A percentile compares a stretch with the other conserved stretches of the same genome.
Conservation (phyloP, 2,888 invertebrate genomes). For the Drosophila anomalata region DNA sequence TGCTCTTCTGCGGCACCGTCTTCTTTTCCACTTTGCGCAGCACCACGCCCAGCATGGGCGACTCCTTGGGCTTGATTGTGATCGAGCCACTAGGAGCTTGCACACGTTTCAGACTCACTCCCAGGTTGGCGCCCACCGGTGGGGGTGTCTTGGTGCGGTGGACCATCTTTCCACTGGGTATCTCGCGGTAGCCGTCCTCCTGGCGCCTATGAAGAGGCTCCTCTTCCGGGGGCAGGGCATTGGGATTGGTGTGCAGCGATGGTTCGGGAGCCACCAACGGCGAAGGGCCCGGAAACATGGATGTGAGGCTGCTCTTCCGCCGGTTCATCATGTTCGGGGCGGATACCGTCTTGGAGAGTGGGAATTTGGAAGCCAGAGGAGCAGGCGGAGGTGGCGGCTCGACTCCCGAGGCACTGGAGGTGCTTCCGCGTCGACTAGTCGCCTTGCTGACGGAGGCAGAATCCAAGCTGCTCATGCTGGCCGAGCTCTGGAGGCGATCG, state of each 20-base stretch:
- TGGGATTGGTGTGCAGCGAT: slow-evolving; percentile 73
- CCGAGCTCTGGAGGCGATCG: slow-evolving; percentile 74
- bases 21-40: slow-evolving; percentile 83
- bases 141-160: slow-evolving; percentile 83
- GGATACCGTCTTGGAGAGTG: slow-evolving; percentile 79
- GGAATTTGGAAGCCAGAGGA: slow-evolving; percentile 72
- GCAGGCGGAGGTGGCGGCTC: slow-evolving; percentile 39
- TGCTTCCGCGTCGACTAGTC: slow-evolving; percentile 71
- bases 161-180: slow-evolving; percentile 71
- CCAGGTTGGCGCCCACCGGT: slow-evolving; percentile 81
- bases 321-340: slow-evolving; percentile 75
- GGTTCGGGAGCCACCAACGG: slow-evolving; percentile 74
- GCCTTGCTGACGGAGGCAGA: slow-evolving; percentile 67
- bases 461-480: slow-evolving; percentile 74
- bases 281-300: slow-evolving; percentile 78
- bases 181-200: slow-evolving; percentile 70
- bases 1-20: slow-evolving; percentile 81
- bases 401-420: slow-evolving; percentile 59
- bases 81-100: slow-evolving; percentile 81
- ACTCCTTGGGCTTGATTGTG: slow-evolving; percentile 80
- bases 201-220: slow-evolving; percentile 47
- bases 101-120: slow-evolving; percentile 81
- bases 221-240: slow-evolving; percentile 45
- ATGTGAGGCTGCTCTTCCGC: slow-evolving; percentile 72
- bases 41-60: slow-evolving; percentile 83